Evolutionary conservation across 1,140 invertebrate species (phyloP), one percentile per base, ranked within the genome.

Genomic region (Aphelenchoides besseyi): DNA sequence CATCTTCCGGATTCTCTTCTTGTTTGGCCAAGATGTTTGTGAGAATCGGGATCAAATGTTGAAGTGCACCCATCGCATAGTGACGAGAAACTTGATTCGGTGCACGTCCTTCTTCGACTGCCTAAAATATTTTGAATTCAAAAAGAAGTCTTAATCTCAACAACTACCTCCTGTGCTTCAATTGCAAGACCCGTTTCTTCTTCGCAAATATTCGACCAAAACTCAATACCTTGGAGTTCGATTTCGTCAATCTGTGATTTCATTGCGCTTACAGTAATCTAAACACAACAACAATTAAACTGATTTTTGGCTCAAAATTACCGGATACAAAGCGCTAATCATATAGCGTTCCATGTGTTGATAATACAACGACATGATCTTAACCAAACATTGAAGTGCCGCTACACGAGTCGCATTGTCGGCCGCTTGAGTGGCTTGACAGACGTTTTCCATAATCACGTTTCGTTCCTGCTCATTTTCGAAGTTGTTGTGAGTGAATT

Each of bases 181-280:
- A 97, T 93, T 2, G 92, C 90, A 73, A 99, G 87, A 86, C 97
- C 95, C 30, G 97, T 92, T 88, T 99, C 97, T 87, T 98, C 96
- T 87, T 99, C 97, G 82, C 95, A 96, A 0, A 98, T 95, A 83
- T 96, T 98, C 0, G 95, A 98, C 97, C 97, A 99, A 87, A 99
- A 99, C 86, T 99, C 97, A 86, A 99, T 98, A 75, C 97, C 97
- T 87, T 99, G 97, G 48, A 99, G 88, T 30, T 94, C 91, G 54
- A 99, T 91, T 77, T 97, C 94, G 87, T 98, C 94, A 69, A 91
- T 90, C 53, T 29, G 28, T 2, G 36, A 71, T 86, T 95, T 96
- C 93, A 99, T 99, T 16, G 96, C 95, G 86, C 97, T 93, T 84
- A 98, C 87, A 16, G 97, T 97, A 72, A 99, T 98, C 90, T 91